Conservation (phyloP, 1,140 invertebrate genomes). For the Gerris buenoi region DNA sequence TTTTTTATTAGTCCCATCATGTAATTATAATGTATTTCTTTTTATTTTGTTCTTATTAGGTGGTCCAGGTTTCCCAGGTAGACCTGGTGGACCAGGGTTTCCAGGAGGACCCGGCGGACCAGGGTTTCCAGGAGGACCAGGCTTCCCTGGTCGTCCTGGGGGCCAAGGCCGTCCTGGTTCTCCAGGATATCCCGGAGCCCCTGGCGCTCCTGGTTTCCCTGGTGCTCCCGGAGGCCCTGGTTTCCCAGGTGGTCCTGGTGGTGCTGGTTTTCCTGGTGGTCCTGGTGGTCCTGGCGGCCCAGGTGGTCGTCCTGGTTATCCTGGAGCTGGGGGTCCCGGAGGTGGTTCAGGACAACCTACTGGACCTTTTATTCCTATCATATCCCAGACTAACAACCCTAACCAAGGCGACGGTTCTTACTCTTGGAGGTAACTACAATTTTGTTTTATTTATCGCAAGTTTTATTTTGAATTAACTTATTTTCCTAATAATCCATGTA, state of each 20-base stretch:
- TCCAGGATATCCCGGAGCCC: constrained; percentile 10
- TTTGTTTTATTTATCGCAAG: no score
- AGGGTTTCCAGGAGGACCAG: background rate
- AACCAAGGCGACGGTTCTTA: constrained; percentile 19
- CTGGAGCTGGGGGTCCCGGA: constrained; percentile 3
- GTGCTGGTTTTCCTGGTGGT: constrained; percentile 5
- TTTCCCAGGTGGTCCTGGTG: background rate
- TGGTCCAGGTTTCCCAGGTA: constrained; percentile 6
- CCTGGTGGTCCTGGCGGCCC: constrained; percentile 3
- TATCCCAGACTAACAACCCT: constrained; percentile 14
- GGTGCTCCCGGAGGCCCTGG: constrained; percentile 8
- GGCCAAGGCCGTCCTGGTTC: constrained; percentile 4
- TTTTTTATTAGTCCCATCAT: no score
- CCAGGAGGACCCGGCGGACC: background rate
- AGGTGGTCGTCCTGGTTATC: background rate
- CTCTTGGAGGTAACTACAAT: constrained; percentile 19
- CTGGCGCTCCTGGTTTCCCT: constrained; percentile 5
- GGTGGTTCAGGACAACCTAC: constrained; percentile 2
- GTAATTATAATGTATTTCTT: no score
- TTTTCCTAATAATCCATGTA: no score
- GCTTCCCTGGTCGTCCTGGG: background rate
- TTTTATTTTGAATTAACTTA: no score
- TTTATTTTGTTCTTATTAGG: no score
- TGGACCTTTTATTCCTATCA: constrained; percentile 17
- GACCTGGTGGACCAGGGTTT: constrained; percentile 6